Evolutionary conservation across 2,888 invertebrate species (phyloP).

Genomic region (Oxytorus armatus): DNA sequence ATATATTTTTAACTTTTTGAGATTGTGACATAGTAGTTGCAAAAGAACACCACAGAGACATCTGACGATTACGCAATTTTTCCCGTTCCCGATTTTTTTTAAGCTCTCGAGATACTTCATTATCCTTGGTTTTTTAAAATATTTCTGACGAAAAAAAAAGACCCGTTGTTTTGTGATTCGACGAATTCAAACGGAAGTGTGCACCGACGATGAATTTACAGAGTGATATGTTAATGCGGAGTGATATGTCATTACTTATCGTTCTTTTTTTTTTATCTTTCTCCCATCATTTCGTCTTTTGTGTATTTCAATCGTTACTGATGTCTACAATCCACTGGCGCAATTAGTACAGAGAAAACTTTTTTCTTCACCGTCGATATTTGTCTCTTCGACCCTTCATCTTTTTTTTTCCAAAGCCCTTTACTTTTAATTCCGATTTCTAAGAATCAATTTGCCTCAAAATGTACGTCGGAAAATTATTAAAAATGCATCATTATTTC

Average conservation of each 20-base stretch:
- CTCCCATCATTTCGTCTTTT: constrained; percentile 13
- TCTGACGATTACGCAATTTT: too few relatives aligned
- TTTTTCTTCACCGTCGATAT: too few relatives aligned
- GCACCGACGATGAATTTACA: constrained; percentile 29
- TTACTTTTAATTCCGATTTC: too few relatives aligned
- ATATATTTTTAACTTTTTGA: too few relatives aligned
- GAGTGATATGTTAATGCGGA: constrained; percentile 53
- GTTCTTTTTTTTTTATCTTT: constrained; percentile 6
- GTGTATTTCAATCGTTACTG: background rate
- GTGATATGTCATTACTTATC: constrained; percentile 35
- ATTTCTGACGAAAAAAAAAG: background rate
- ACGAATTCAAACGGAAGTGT: background rate
- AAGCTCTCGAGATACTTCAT: background rate
- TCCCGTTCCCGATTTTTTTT: background rate
- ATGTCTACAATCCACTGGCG: background rate
- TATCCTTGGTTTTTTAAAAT: background rate
- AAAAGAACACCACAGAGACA: too few relatives aligned
- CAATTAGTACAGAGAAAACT: background rate
- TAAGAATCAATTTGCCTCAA: too few relatives aligned
- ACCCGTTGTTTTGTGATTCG: background rate
- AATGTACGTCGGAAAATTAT: too few relatives aligned
- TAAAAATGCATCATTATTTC: too few relatives aligned
- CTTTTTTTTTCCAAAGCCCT: too few relatives aligned
- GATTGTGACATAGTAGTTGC: too few relatives aligned
- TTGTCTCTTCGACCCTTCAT: too few relatives aligned